Conservation (phyloP, 1,140 invertebrate genomes). For the Acromyrmex echinatior region DNA sequence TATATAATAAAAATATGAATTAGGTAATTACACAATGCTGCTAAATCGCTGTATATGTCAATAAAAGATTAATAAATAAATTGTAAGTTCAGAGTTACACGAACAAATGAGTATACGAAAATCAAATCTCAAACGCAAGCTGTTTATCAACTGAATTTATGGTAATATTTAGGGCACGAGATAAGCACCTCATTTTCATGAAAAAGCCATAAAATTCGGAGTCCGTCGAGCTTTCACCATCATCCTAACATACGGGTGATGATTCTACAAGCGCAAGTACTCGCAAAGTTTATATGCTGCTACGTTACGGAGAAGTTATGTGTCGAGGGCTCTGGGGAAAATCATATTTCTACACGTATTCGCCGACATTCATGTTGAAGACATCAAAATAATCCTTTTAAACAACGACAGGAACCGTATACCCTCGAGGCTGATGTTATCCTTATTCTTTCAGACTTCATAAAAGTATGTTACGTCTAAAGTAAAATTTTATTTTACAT, state of each 20-base stretch:
- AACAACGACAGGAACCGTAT: conserved; percentile 48
- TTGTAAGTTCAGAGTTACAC: background rate
- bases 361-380: conserved; percentile 41
- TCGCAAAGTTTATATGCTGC: conserved; percentile 69
- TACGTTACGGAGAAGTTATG: conserved; percentile 65
- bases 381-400: conserved; percentile 71
- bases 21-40: background rate
- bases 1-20: background rate
- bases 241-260: conserved; percentile 65
- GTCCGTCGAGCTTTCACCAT: conserved; percentile 59
- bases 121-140: conserved; percentile 24
- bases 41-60: background rate
- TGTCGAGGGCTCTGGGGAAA: conserved; percentile 54
- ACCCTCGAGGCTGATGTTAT: conserved; percentile 20
- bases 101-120: background rate
- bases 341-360: conserved; percentile 70
- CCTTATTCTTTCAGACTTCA: conserved; percentile 35
- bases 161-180: conserved; percentile 50
- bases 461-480: conserved; percentile 43
- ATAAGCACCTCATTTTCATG: conserved; percentile 68
- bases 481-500: conserved; percentile 69
- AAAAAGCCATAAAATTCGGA: conserved; percentile 69
- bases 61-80: background rate
- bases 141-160: conserved; percentile 62
- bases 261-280: conserved; percentile 67